Conservation (phyloP, 2,113 vertebrate genomes). For the Hydropotes inermis region DNA sequence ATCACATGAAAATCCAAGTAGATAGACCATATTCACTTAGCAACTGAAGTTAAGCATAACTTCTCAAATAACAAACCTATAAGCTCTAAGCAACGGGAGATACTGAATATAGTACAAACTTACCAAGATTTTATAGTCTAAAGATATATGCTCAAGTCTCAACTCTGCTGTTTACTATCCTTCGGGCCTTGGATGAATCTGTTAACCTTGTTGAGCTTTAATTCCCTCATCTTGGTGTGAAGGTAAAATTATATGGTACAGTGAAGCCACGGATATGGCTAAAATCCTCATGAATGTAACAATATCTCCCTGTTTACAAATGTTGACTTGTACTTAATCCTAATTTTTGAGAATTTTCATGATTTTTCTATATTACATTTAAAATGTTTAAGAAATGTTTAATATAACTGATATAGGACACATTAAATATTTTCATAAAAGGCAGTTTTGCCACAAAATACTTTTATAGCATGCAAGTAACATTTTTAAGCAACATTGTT, state of each 20-base stretch:
- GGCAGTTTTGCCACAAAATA: not conserved
- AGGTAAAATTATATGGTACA: not conserved
- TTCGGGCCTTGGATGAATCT: not conserved
- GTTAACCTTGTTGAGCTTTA: not conserved
- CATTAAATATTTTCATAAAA: not conserved
- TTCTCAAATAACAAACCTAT: not conserved
- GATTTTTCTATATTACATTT: not conserved
- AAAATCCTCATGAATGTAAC: not conserved
- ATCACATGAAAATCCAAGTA: not conserved
- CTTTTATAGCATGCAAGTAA: not conserved
- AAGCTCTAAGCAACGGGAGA: not conserved
- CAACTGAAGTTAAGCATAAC: not conserved
- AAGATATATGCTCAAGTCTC: not conserved
- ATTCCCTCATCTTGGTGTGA: slow-evolving; percentile 5
- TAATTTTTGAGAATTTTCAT: not conserved
- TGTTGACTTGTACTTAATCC: not conserved
- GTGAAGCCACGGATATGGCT: not conserved
- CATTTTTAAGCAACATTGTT: not conserved
- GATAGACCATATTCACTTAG: not conserved
- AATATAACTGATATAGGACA: not conserved
- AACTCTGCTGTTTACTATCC: not conserved
- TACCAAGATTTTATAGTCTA: not conserved
- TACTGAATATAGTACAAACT: not conserved
- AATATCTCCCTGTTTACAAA: not conserved
- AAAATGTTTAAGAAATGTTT: not conserved